phyloP scores from a whole-genome alignment of 2,113 vertebrate genomes.

The Numida meleagris region DNA sequence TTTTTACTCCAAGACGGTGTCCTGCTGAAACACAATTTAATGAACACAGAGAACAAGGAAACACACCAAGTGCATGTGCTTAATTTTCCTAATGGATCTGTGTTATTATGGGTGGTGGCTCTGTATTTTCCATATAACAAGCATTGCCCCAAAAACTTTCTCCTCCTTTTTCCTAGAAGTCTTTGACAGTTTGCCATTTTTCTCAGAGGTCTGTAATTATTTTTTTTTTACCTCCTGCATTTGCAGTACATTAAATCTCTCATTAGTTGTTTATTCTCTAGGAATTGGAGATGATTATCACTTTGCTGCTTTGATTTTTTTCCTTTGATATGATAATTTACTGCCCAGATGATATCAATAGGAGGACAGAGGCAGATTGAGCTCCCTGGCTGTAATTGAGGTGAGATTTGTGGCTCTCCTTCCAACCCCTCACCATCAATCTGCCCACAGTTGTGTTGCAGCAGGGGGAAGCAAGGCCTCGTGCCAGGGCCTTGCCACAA shows the following conservation, averaged over 20 bases:
- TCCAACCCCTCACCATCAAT: neutral
- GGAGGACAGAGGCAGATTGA: slow-evolving; percentile 5
- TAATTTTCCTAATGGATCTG: neutral
- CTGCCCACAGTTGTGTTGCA: neutral
- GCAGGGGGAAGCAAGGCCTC: neutral
- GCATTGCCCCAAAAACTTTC: neutral
- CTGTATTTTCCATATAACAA: neutral
- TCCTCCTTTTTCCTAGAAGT: neutral
- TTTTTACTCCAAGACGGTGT: neutral
- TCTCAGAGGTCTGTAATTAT: neutral
- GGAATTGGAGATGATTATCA: slow-evolving; percentile 4
- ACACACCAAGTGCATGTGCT: neutral
- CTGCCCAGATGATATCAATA: slow-evolving; percentile 33
- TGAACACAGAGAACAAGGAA: neutral
- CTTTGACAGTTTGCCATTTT: neutral
- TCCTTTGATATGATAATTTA: slow-evolving; percentile 64
- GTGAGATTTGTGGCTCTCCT: slow-evolving; percentile 21
- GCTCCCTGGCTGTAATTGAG: slow-evolving; percentile 5
- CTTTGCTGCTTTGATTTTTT: slow-evolving; percentile 33
- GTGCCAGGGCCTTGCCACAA: neutral
- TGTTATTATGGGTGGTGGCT: neutral
- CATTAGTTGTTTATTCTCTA: slow-evolving; percentile 3
- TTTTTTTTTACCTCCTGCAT: slow-evolving; percentile 25
- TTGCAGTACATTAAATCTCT: slow-evolving; percentile 9
- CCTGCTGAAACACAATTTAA: neutral